Evolutionary conservation across 2,797 vertebrate species (phyloP), one percentile per base, ranked within the genome.

Genomic region (Darevskia mixta): DNA sequence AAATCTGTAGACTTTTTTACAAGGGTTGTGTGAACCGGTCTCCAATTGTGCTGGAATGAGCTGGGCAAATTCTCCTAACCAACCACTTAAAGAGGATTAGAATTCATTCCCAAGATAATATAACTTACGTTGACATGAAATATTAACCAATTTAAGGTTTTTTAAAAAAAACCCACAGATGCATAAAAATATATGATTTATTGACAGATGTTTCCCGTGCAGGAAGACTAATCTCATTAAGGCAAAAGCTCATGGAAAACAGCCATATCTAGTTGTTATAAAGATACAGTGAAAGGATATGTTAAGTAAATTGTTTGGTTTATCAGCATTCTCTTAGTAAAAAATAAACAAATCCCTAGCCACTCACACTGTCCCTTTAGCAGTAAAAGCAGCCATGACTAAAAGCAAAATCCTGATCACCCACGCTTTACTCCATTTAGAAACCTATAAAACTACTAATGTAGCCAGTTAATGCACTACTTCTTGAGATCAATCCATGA

Each of bases 301-400:
- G 81, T 13, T 79, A 87, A 83, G 89, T 87, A 84, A 87, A 87
- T 89, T 78, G 41, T 32, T 82, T 13, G 79, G 73, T 71, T 88
- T 94, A 90, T 83, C 83, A 86, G 38, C 84, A 90, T 75, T 82
- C 7, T 58, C 27, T 29, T 61, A 23, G 73, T 67, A 88, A 45
- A 90, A 85, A 64, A 64, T 18, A 64, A 64, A 64, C 61, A 55
- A 17, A 90, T 0, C 41, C 58, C 82, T 80, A 67, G 86, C 5
- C 8, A 66, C 67, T 86, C 79, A 86, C 77, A 3, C 8, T 82
- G 43, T 35, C 7, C 11, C 1, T 71, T 9, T 32, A 77, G 45
- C 5, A 89, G 15, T 61, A 90, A 92, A 93, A 88, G 25, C 89
- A 87, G 66, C 25, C 90, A 79, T 91, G 75, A 93, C n/a, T 66